Evolutionary conservation across 2,888 invertebrate genomes (phyloP), one percentile per base, ranked within the genome.

Genomic region (Dinocampus coccinellae): DNA sequence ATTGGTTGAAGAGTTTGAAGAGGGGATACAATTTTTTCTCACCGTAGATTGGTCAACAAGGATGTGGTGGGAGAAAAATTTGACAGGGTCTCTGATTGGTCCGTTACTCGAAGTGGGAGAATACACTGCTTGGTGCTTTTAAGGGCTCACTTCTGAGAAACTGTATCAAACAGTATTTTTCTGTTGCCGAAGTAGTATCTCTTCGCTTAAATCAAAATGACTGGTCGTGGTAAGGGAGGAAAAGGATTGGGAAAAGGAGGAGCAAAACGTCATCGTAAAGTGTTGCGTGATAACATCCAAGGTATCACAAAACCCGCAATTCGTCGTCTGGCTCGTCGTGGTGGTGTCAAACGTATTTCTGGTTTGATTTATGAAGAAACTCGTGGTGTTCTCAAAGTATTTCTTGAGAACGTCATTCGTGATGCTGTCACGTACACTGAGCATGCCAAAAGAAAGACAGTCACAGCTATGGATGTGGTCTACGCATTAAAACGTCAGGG

Each of bases 381-480:
- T n/a, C n/a, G n/a, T n/a, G n/a, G n/a, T n/a, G n/a, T n/a, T n/a
- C n/a, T n/a, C n/a, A n/a, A n/a, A n/a, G n/a, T n/a, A n/a, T n/a
- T n/a, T n/a, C n/a, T n/a, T n/a, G n/a, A n/a, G n/a, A n/a, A n/a
- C n/a, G n/a, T n/a, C 87, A 94, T 95, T 79, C 90, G 93, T 57
- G 95, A 95, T 83, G 94, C 95, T 13, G 94, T 95, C 64, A 95
- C 94, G 3, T 95, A 95, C 87, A 95, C 95, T 0, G 95, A 95
- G 83, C 95, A 96, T 83, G 95, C 95, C 39, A 96, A 95, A 88
- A 90, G 95, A 79, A 96, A 96, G 89, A 96, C 95, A 0, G 95
- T 95, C 55, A 95, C 95, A 0, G 94, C 95, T 20, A 95, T 95
- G 95, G 95, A 95, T 79, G 93, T 96, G 11, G 94, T 95, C 62